Evolutionary conservation across 2,113 vertebrate genomes (phyloP).

Genomic region (Solea senegalensis): DNA sequence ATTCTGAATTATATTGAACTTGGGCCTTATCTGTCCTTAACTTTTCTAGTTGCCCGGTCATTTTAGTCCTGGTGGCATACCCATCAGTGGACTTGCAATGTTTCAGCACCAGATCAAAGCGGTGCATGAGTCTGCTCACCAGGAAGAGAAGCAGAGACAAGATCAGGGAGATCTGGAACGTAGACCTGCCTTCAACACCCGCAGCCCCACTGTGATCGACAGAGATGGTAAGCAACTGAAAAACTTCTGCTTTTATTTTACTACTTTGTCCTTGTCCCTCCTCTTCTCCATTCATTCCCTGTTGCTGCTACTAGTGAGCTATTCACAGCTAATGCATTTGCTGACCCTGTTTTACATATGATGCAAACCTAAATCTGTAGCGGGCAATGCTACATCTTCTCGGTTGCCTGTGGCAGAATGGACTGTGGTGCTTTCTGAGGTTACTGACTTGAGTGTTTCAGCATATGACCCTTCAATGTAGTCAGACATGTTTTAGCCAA

Average conservation of each 20-base stretch:
- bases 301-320: slow-evolving; percentile 34
- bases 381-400: slow-evolving; percentile 9
- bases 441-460: slow-evolving; percentile 12
- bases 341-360: slow-evolving; percentile 29
- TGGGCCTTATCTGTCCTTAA: background rate
- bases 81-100: slow-evolving; percentile 89
- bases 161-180: slow-evolving; percentile 90
- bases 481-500: slow-evolving; percentile 17
- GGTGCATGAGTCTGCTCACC: slow-evolving; percentile 89
- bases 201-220: slow-evolving; percentile 87
- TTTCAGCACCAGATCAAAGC: slow-evolving; percentile 96
- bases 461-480: slow-evolving; percentile 19
- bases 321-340: slow-evolving; percentile 39
- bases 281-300: slow-evolving; percentile 9
- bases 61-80: slow-evolving; percentile 84
- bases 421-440: slow-evolving; percentile 7
- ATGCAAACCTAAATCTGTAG: slow-evolving; percentile 1
- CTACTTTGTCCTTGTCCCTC: slow-evolving; percentile 1
- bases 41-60: slow-evolving; percentile 78
- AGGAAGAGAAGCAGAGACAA: slow-evolving; percentile 94
- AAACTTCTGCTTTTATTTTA: background rate
- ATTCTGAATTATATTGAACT: slow-evolving; percentile 8
- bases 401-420: slow-evolving; percentile 10
- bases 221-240: slow-evolving; percentile 86
- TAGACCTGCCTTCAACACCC: slow-evolving; percentile 80